These are phyloP conservation scores for Gobio gobio DNA, from an alignment of 2,113 vertebrate genomes.

Conservation along the genomic window DNA sequence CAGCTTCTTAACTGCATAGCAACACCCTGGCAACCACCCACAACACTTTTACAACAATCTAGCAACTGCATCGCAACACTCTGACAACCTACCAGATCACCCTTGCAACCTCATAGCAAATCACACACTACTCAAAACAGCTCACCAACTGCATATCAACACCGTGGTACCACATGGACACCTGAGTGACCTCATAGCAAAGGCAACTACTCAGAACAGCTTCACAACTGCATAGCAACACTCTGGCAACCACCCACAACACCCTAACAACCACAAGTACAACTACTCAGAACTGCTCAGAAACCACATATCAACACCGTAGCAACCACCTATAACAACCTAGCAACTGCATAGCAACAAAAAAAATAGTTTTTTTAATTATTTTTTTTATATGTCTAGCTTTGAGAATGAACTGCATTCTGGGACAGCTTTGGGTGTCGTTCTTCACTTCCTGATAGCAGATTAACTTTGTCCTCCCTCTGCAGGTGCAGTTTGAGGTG, in stretches of 20 bases:
- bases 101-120: neutral
- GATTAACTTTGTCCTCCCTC: neutral
- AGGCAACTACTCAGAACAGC: too few relatives aligned
- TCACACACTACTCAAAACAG: neutral
- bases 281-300: neutral
- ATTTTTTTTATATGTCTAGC: neutral
- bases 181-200: neutral
- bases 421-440: neutral
- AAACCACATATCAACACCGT: neutral
- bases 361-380: too few relatives aligned
- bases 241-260: too few relatives aligned
- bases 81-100: neutral
- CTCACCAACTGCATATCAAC: neutral
- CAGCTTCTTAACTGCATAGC: neutral
- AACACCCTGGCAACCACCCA: neutral
- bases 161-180: neutral
- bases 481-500: slow-evolving; percentile 84
- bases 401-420: neutral
- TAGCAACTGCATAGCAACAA: neutral
- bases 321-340: neutral
- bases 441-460: neutral
- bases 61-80: neutral
- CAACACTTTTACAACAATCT: neutral
- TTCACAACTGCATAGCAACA: too few relatives aligned
- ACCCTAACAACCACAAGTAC: too few relatives aligned